phyloP scores from a whole-genome alignment of 2,888 invertebrate species.

The Ennomos erosarius region DNA sequence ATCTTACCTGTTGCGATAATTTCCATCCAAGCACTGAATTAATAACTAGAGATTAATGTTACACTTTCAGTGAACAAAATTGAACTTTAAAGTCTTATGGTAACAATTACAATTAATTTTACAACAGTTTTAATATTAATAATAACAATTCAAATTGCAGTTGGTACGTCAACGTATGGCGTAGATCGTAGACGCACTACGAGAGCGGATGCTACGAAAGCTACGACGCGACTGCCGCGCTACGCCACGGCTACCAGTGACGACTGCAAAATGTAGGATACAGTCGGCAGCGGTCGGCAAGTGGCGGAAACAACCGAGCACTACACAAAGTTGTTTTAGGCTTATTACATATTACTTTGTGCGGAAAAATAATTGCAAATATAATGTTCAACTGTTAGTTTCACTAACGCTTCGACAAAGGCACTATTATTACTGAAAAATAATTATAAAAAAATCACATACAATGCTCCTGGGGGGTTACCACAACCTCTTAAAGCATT shows the following conservation, averaged over 20 bases:
- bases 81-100: background rate
- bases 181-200: constrained; percentile 38
- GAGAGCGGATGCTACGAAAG: constrained; percentile 51
- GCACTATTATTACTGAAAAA: too few relatives aligned
- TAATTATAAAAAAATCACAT: too few relatives aligned
- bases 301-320: constrained; percentile 66
- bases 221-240: constrained; percentile 75
- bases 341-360: constrained; percentile 46
- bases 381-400: background rate
- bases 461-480: too few relatives aligned
- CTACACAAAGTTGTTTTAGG: constrained; percentile 62
- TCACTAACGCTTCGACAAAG: too few relatives aligned
- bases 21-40: constrained; percentile 51
- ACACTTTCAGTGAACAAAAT: constrained; percentile 16
- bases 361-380: constrained; percentile 6
- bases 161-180: constrained; percentile 23
- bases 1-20: constrained; percentile 54
- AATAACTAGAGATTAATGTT: constrained; percentile 14
- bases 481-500: too few relatives aligned
- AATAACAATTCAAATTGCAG: constrained; percentile 11
- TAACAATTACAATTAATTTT: background rate
- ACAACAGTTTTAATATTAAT: background rate
- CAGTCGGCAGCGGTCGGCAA: constrained; percentile 59
- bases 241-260: constrained; percentile 53
- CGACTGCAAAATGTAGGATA: constrained; percentile 60